A percentile compares a stretch with the other conserved stretches of the same genome.
Conservation (phyloP, 2,888 invertebrate species). For the Synanthedon tipuliformis region DNA sequence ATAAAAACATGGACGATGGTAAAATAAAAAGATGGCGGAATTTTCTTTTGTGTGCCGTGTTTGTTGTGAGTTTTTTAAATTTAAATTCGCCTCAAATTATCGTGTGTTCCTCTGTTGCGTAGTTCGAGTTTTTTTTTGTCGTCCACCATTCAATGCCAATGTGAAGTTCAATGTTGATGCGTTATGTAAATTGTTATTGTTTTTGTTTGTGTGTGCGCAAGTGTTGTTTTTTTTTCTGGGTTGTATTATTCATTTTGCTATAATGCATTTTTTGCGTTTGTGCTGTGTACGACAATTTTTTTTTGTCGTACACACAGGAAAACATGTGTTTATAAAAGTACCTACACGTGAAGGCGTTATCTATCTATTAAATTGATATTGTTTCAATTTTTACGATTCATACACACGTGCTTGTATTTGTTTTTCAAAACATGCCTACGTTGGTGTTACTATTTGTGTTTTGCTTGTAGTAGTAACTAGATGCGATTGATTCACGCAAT, state of each 20-base stretch:
- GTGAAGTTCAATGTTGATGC: conserved; percentile 43
- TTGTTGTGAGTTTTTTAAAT: conserved; percentile 4
- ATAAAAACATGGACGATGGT: conserved; percentile 52
- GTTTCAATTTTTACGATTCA: too few species aligned
- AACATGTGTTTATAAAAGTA: too few species aligned
- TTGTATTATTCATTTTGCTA: too few species aligned
- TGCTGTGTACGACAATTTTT: too few species aligned
- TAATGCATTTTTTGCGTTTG: too few species aligned
- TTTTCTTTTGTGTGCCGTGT: conserved; percentile 29
- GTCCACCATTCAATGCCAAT: background rate
- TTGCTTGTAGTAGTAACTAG: background rate
- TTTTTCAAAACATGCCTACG: too few species aligned
- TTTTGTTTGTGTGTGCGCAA: background rate
- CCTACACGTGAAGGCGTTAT: too few species aligned
- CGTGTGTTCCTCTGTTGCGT: conserved; percentile 20
- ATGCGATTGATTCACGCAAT: background rate
- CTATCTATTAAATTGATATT: too few species aligned
- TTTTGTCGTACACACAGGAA: too few species aligned
- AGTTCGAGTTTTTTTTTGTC: conserved; percentile 18
- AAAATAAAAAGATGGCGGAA: conserved; percentile 9
- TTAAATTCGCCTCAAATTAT: conserved; percentile 14
- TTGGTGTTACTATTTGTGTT: too few species aligned
- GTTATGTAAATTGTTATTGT: conserved; percentile 44
- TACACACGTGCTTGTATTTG: too few species aligned
- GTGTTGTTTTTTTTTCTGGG: too few species aligned